These are phyloP conservation scores for Tyto alba DNA, from an alignment of 2,113 vertebrate genomes.

Conservation along the genomic window DNA sequence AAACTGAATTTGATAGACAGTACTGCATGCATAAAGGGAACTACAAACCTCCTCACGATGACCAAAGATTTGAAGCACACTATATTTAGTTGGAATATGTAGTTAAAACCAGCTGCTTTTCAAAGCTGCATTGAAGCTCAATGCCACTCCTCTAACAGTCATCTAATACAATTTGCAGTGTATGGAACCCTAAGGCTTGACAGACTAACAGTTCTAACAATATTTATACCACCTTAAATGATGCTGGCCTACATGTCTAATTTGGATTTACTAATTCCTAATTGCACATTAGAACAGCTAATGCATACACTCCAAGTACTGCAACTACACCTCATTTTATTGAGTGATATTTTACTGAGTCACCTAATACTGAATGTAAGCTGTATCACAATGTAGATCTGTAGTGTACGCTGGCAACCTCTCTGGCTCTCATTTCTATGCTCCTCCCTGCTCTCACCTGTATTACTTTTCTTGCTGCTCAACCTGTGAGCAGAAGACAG, in stretches of 20 bases:
- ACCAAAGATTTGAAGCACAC: neutral
- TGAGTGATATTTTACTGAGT: neutral
- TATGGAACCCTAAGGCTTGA: neutral
- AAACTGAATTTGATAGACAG: neutral
- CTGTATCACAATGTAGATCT: fast-evolving
- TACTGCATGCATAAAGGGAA: neutral
- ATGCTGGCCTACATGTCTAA: neutral
- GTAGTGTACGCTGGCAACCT: neutral
- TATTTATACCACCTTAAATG: neutral
- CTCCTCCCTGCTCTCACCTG: neutral
- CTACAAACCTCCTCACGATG: neutral
- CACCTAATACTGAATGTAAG: neutral
- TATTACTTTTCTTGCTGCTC: neutral
- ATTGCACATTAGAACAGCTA: neutral
- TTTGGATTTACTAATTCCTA: neutral
- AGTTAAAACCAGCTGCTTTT: neutral
- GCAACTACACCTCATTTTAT: neutral
- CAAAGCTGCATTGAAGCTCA: fast-evolving
- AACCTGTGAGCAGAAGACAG: neutral
- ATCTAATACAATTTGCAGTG: neutral
- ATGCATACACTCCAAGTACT: neutral
- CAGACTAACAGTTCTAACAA: neutral
- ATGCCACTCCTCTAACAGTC: neutral
- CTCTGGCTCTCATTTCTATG: neutral
- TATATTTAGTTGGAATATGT: neutral